Conservation (phyloP, 64 coral and sea anemone species). For the Montipora foliosa region DNA sequence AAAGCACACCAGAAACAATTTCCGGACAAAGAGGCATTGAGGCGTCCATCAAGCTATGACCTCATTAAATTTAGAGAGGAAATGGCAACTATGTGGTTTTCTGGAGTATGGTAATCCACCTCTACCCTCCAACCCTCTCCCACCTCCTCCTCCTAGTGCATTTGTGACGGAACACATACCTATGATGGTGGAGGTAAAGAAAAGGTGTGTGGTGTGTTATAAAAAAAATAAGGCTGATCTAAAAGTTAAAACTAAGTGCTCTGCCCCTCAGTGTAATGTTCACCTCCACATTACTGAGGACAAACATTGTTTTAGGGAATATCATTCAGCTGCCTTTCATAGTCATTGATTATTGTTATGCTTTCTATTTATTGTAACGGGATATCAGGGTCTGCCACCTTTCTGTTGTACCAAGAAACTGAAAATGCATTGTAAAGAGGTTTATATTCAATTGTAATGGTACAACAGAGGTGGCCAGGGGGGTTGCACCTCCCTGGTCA, state of each 20-base stretch:
- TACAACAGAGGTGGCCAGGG: too few species aligned
- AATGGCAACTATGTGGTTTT: constrained; percentile 63
- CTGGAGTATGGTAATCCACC: constrained; percentile 52
- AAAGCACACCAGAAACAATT: neutral
- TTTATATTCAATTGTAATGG: too few species aligned
- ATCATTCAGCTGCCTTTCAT: constrained; percentile 63
- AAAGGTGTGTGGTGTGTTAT: constrained; percentile 82
- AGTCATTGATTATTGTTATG: neutral
- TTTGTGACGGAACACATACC: constrained; percentile 70
- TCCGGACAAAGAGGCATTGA: neutral
- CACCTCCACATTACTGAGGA: constrained; percentile 52
- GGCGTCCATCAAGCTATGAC: constrained; percentile 5
- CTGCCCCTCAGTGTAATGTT: constrained; percentile 69
- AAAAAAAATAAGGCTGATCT: constrained; percentile 59
- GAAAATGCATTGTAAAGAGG: too few species aligned
- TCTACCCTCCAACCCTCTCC: neutral
- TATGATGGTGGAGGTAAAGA: constrained; percentile 24
- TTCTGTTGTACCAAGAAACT: too few species aligned
- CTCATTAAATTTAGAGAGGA: constrained; percentile 60
- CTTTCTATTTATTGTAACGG: neutral
- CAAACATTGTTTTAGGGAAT: constrained; percentile 58
- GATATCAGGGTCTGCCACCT: too few species aligned
- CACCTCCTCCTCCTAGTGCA: neutral
- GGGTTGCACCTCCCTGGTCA: too few species aligned
- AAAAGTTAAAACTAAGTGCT: constrained; percentile 66